A percentile compares a stretch with the other conserved stretches of the same genome.
These are phyloP conservation scores for Drosophila mimica DNA, from an alignment of 2,888 invertebrate genomes.

Conservation along the genomic window DNA sequence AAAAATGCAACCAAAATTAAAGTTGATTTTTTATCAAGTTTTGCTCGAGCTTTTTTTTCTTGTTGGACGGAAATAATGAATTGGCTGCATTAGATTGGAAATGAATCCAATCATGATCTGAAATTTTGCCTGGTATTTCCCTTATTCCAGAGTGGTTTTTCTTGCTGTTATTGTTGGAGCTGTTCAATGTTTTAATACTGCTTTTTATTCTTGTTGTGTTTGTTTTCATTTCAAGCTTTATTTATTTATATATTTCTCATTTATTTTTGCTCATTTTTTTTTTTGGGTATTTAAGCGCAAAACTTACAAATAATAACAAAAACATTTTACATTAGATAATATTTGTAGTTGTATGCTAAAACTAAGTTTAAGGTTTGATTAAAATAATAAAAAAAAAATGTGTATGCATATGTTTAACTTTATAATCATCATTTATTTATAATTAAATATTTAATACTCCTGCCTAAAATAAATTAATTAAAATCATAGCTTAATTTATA, in stretches of 20 bases:
- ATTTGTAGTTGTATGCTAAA: conserved; percentile 33
- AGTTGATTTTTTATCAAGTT: conserved; percentile 7
- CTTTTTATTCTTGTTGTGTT: conserved; percentile 13
- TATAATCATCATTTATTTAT: conserved; percentile 18
- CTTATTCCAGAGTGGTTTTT: conserved; percentile 12
- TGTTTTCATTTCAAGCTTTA: conserved; percentile 37
- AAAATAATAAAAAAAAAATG: conserved; percentile 32
- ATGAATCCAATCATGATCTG: conserved; percentile 3
- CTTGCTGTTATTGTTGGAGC: conserved; percentile 9
- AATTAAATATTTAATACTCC: conserved; percentile 28
- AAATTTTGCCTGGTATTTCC: conserved; percentile 20
- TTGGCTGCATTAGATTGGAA: conserved; percentile 38
- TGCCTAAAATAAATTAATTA: conserved; percentile 51
- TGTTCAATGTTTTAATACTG: conserved; percentile 32
- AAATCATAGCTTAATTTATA: conserved; percentile 21
- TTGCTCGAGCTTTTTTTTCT: conserved; percentile 21
- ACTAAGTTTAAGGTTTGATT: conserved; percentile 28
- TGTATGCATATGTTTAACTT: background rate
- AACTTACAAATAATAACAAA: conserved; percentile 77
- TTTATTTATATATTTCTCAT: conserved; percentile 42
- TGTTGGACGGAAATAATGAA: conserved; percentile 72
- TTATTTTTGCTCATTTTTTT: conserved; percentile 22
- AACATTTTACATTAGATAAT: conserved; percentile 68
- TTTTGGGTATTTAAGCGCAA: conserved; percentile 45
- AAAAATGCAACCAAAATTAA: conserved; percentile 18